These are phyloP conservation scores for Brachionichthys hirsutus DNA, from an alignment of 2,113 vertebrate genomes.

Conservation along the genomic window DNA sequence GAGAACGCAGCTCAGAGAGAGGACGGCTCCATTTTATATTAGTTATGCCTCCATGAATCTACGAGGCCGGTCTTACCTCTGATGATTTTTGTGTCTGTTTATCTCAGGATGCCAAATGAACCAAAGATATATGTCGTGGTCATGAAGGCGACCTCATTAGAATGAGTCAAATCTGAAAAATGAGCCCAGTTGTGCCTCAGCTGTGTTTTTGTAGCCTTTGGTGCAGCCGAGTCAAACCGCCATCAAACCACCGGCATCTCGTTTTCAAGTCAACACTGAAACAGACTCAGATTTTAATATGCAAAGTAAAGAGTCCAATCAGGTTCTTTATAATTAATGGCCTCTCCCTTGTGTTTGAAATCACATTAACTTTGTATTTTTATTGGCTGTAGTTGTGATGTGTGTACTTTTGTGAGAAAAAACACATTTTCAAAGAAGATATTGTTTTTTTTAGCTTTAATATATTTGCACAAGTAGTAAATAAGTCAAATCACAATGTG, in stretches of 20 bases:
- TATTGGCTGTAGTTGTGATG: no score
- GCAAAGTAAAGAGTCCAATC: neutral
- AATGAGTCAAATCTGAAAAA: constrained; percentile 38
- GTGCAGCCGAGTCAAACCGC: constrained; percentile 50
- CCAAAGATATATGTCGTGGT: constrained; percentile 36
- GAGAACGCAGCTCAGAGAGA: constrained; percentile 11
- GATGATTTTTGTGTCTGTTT: constrained; percentile 35
- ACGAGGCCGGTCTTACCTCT: neutral
- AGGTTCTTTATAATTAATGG: neutral
- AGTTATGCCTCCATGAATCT: neutral
- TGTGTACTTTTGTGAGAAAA: no score
- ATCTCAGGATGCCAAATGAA: constrained; percentile 40
- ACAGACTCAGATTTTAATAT: constrained; percentile 11
- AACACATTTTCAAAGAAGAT: no score
- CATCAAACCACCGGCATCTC: constrained; percentile 51
- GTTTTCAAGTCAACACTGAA: constrained; percentile 19
- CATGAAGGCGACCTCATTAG: constrained; percentile 42
- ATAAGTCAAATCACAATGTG: constrained; percentile 15
- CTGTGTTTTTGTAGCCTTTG: constrained; percentile 46
- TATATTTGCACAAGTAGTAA: constrained; percentile 7
- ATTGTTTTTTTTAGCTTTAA: no score
- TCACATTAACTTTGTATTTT: no score
- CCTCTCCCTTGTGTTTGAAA: neutral
- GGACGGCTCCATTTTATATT: neutral
- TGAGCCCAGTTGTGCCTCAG: constrained; percentile 44